Evolutionary conservation across 2,888 invertebrate genomes (phyloP), one percentile per base, ranked within the genome.

Genomic region (Torymus tubicola): DNA sequence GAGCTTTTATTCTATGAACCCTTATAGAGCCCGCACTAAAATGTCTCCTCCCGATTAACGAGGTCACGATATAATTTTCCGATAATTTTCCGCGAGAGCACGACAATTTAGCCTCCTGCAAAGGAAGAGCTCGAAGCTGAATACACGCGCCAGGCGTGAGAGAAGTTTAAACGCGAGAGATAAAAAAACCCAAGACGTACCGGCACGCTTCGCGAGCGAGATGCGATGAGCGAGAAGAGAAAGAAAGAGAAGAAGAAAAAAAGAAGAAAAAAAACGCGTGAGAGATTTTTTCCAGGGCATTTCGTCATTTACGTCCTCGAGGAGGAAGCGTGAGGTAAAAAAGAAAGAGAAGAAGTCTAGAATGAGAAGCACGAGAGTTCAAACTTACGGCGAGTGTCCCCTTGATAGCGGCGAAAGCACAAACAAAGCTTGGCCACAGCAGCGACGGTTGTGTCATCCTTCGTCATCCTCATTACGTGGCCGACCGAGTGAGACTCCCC

Each of bases 391-490:
- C 57, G 64, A 73, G 73, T 64, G 73, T 68, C 55, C 63, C 63
- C 61, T 76, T 76, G 69, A 76, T 63, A 76, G 63, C 69, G 53
- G 61, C 68, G 67, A 52, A 55, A 42, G 69, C 64, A 64, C 77
- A 64, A 70, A 77, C 69, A 77, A 70, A 70, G 63, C 64, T 67
- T n/a, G 67, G 24, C 14, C 42, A 8, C 31, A 8, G 42, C 42
- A 8, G 1, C 42, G 42, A 8, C 42, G 10, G 42, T 8, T 5
- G 55, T 68, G 55, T 58, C 55, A 64, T 55, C 53, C 73, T 73
- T 73, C 73, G 52, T 60, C 74, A 74, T 74, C 77, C 77, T 77
- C 77, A 77, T 77, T 77, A 77, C 69, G 69, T 18, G 77, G 63
- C 11, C 16, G 58, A 50, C 57, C 74, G 65, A 71, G 14, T 57